These are phyloP conservation scores for Desoria tigrina DNA, from an alignment of 2,888 invertebrate species.

Conservation along the genomic window DNA sequence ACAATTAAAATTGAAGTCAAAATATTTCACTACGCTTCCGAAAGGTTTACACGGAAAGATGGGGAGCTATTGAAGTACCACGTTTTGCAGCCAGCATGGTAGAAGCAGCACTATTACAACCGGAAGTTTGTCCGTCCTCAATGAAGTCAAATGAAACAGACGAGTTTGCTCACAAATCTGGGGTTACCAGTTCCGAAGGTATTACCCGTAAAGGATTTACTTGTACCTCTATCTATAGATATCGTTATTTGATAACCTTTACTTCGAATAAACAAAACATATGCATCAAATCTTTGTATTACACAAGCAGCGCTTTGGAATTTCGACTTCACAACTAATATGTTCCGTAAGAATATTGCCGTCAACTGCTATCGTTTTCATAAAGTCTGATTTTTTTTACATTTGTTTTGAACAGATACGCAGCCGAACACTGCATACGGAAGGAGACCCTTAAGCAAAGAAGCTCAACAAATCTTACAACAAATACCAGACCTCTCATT, in stretches of 20 bases:
- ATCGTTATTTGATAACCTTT: too few species aligned
- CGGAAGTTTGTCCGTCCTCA: conserved; percentile 27
- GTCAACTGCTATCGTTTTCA: background rate
- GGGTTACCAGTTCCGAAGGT: background rate
- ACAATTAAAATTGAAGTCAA: background rate
- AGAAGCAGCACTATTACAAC: conserved; percentile 42
- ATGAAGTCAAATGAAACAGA: background rate
- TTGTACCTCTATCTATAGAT: too few species aligned
- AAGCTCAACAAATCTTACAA: conserved; percentile 46
- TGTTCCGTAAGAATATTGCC: background rate
- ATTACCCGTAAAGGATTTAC: too few species aligned
- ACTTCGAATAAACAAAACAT: too few species aligned
- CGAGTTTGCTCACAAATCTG: background rate
- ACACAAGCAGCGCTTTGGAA: conserved; percentile 5
- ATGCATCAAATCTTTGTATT: background rate
- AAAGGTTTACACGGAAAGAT: conserved; percentile 46
- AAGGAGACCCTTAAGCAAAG: conserved; percentile 29
- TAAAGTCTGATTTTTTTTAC: background rate
- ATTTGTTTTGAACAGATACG: conserved; percentile 6
- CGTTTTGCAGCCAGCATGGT: conserved; percentile 51
- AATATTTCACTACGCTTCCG: background rate
- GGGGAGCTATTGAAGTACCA: conserved; percentile 51
- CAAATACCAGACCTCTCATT: conserved; percentile 50
- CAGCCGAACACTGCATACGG: background rate
- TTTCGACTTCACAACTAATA: background rate